Conservation (phyloP, 2,113 vertebrate genomes). For the Hiodon alosoides region DNA sequence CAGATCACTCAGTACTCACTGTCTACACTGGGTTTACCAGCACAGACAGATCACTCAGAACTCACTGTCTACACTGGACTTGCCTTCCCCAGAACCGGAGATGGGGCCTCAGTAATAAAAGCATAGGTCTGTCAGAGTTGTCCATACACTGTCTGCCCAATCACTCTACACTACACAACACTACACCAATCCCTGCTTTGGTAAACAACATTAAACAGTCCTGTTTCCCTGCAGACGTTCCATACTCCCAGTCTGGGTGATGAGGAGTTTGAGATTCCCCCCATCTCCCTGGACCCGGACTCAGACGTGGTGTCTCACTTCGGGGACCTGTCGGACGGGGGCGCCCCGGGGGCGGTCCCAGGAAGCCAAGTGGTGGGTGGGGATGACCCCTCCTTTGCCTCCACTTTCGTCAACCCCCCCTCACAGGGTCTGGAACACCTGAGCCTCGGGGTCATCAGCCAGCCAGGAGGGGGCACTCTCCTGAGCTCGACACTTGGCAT, state of each 20-base stretch:
- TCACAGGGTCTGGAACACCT: conserved; percentile 72
- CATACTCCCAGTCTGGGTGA: conserved; percentile 86
- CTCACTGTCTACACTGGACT: too few relatives aligned
- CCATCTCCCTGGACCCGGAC: conserved; percentile 82
- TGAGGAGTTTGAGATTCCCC: conserved; percentile 88
- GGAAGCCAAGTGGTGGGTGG: conserved; percentile 65
- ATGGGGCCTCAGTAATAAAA: too few relatives aligned
- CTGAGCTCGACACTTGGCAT: conserved; percentile 51
- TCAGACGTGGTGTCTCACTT: conserved; percentile 80
- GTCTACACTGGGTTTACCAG: too few relatives aligned
- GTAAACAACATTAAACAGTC: background rate
- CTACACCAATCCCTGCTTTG: too few relatives aligned
- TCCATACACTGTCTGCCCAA: background rate
- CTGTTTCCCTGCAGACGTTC: conserved; percentile 65
- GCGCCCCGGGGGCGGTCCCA: conserved; percentile 57
- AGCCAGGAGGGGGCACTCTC: conserved; percentile 70
- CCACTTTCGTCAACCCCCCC: conserved; percentile 55
- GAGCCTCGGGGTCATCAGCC: conserved; percentile 75
- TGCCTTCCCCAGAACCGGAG: too few relatives aligned
- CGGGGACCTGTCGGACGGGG: conserved; percentile 70
- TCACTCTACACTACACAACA: too few relatives aligned
- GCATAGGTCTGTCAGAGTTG: too few relatives aligned
- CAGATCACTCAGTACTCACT: too few relatives aligned
- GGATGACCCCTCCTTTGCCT: conserved; percentile 65
- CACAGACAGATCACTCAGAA: too few relatives aligned